Percentiles rank a stretch among this genome's conserved stretches.
Conservation (phyloP, 2,113 vertebrate species). For the Microcebus murinus region DNA sequence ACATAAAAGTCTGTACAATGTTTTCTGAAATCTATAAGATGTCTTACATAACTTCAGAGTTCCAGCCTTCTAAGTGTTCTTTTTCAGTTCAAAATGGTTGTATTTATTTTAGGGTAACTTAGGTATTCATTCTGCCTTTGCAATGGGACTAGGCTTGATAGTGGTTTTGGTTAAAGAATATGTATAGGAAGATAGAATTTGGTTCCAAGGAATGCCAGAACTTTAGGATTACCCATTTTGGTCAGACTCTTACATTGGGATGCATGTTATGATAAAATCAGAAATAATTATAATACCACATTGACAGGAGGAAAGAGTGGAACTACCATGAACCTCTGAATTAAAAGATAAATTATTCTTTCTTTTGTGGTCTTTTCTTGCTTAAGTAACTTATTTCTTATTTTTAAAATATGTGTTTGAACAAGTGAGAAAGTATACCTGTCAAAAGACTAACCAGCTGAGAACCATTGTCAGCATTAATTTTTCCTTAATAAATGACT, state of each 20-base stretch:
- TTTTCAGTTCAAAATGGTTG: neutral
- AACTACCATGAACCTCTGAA: conserved; percentile 63
- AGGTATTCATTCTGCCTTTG: conserved; percentile 31
- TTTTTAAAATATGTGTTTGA: conserved; percentile 87
- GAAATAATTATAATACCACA: neutral
- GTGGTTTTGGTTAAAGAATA: neutral
- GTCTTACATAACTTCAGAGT: neutral
- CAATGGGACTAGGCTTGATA: neutral
- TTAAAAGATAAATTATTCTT: conserved; percentile 77
- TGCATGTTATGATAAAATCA: neutral
- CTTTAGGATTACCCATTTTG: conserved; percentile 31
- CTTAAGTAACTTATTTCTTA: conserved; percentile 84
- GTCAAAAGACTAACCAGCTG: conserved; percentile 90
- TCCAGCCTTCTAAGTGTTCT: neutral
- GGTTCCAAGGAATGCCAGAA: neutral
- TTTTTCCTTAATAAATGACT: conserved; percentile 89
- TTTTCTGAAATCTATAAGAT: neutral
- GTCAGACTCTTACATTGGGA: neutral
- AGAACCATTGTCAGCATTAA: conserved; percentile 89
- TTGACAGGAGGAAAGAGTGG: conserved; percentile 39
- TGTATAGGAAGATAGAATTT: neutral
- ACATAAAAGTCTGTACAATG: neutral
- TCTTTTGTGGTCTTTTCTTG: conserved; percentile 65
- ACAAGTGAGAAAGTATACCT: conserved; percentile 87
- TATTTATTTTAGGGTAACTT: neutral